Conservation (phyloP, 1,140 invertebrate species). For the Leptonema lineaticorne region DNA sequence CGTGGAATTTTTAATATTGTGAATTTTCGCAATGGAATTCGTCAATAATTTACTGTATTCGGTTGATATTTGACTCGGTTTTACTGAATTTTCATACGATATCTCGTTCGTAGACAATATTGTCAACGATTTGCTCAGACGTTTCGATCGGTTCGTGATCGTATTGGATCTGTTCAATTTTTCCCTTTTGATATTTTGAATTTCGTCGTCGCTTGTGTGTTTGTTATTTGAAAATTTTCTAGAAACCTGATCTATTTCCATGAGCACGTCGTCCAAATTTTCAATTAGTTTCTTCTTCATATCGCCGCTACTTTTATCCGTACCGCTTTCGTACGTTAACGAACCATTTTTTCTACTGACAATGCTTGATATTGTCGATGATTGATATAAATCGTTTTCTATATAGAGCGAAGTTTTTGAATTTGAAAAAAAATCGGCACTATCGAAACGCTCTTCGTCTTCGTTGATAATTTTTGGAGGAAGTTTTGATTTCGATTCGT, state of each 20-base stretch:
- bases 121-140: neutral
- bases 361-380: neutral
- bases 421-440: neutral
- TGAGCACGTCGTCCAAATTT: neutral
- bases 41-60: neutral
- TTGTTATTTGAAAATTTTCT: neutral
- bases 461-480: neutral
- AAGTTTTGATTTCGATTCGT: neutral
- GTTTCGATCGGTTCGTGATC: neutral
- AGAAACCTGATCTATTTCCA: neutral
- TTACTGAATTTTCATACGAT: neutral
- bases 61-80: neutral
- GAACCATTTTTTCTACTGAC: neutral
- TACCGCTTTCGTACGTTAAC: neutral
- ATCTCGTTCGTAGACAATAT: neutral
- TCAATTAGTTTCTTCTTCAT: neutral
- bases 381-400: slow-evolving; percentile 10
- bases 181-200: neutral
- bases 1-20: neutral
- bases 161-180: neutral
- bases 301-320: neutral
- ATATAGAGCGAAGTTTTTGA: neutral
- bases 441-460: neutral
- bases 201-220: neutral
- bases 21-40: neutral